Percentiles rank a stretch among this genome's conserved stretches.
phyloP scores from a whole-genome alignment of 2,888 invertebrate species.

The Hyppa rectilinea region DNA sequence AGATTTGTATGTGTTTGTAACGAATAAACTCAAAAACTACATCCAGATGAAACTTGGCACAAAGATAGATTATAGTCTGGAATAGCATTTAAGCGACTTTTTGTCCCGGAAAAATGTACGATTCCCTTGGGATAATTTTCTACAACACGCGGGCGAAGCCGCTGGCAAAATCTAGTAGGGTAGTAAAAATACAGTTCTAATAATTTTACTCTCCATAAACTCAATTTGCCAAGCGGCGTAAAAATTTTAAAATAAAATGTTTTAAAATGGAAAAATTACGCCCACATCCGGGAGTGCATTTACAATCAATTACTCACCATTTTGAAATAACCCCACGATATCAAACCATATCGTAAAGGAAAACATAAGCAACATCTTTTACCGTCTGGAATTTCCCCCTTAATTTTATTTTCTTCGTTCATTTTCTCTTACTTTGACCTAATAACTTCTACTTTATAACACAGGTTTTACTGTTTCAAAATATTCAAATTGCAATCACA shows the following conservation, averaged over 20 bases:
- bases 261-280: neutral
- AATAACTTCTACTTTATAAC: neutral
- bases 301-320: constrained; percentile 52
- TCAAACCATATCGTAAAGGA: constrained; percentile 64
- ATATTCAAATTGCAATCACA: neutral
- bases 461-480: neutral
- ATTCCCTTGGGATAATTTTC: too few species aligned
- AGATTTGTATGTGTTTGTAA: too few species aligned
- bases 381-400: constrained; percentile 45
- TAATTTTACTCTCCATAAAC: neutral
- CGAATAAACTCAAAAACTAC: too few species aligned
- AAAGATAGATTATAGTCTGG: too few species aligned
- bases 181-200: neutral
- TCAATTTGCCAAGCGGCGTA: too few species aligned
- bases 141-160: too few species aligned
- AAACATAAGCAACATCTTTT: constrained; percentile 65
- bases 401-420: neutral
- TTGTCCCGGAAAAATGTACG: too few species aligned
- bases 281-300: neutral
- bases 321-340: constrained; percentile 62
- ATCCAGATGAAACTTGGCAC: too few species aligned
- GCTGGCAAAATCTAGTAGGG: too few species aligned
- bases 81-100: too few species aligned
- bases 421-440: constrained; percentile 4
- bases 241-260: too few species aligned